Evolutionary conservation across 2,797 vertebrate species (phyloP).

Genomic region (Epinephelus awoara): DNA sequence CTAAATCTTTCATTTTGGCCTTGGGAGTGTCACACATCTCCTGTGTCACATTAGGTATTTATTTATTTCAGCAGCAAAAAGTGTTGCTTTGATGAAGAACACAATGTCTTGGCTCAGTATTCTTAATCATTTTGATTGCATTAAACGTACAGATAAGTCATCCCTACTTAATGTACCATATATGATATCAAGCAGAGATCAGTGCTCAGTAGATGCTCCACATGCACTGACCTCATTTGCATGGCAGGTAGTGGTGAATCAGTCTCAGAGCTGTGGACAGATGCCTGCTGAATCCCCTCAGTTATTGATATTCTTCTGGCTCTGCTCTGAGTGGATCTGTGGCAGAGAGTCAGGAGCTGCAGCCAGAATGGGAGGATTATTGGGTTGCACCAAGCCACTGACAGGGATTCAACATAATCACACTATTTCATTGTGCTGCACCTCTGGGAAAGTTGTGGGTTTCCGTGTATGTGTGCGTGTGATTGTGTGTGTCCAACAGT

Average conservation of each 20-base stretch:
- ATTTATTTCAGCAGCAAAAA: too few relatives aligned
- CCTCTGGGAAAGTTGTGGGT: conserved; percentile 29
- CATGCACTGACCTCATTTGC: background rate
- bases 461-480: background rate
- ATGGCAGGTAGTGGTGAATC: background rate
- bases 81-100: background rate
- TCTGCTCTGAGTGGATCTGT: conserved; percentile 21
- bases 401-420: conserved; percentile 44
- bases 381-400: conserved; percentile 18
- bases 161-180: background rate
- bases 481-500: conserved; percentile 9
- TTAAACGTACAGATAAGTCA: background rate
- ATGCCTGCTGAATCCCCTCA: conserved; percentile 5
- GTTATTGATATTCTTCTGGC: conserved; percentile 32
- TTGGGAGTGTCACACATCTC: too few relatives aligned
- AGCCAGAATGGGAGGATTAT: conserved; percentile 39
- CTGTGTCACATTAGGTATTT: too few relatives aligned
- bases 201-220: background rate
- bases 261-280: background rate
- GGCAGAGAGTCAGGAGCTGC: conserved; percentile 32
- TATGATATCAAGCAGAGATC: background rate
- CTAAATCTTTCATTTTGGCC: too few relatives aligned
- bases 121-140: background rate
- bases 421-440: conserved; percentile 37
- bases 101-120: background rate